Conservation (phyloP, 2,888 invertebrate genomes). For the Dolichomitus sp. region DNA sequence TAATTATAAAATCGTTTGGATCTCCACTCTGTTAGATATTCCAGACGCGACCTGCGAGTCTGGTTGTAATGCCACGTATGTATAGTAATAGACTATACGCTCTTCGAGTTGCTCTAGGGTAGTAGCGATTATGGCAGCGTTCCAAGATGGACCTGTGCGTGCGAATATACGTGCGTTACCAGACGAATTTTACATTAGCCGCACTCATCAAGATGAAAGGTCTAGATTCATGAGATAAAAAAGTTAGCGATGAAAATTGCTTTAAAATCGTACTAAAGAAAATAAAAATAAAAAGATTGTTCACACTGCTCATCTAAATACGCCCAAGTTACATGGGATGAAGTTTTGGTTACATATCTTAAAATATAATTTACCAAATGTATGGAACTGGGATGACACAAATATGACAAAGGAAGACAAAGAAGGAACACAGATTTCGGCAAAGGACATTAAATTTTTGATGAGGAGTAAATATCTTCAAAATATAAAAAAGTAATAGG, state of each 20-base stretch:
- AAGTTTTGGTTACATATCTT: no score
- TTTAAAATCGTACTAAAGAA: background rate
- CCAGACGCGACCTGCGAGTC: background rate
- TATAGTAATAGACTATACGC: background rate
- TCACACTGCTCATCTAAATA: no score
- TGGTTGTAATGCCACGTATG: background rate
- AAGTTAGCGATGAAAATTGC: background rate
- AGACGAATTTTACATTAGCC: background rate
- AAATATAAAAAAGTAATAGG: no score
- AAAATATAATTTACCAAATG: no score
- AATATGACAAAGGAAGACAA: no score
- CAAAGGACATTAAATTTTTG: no score
- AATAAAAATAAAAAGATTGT: background rate
- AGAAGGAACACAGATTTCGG: no score
- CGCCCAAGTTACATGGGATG: no score
- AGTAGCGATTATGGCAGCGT: background rate
- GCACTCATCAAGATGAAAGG: background rate
- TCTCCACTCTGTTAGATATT: background rate
- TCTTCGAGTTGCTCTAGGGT: background rate
- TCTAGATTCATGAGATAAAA: background rate
- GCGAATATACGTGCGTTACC: background rate
- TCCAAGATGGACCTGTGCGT: background rate
- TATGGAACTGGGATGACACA: no score
- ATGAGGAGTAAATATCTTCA: no score
- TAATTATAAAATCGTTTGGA: constrained; percentile 59